Evolutionary conservation across 2,797 vertebrate genomes (phyloP).

Genomic region (Sphenopsis melanotis): DNA sequence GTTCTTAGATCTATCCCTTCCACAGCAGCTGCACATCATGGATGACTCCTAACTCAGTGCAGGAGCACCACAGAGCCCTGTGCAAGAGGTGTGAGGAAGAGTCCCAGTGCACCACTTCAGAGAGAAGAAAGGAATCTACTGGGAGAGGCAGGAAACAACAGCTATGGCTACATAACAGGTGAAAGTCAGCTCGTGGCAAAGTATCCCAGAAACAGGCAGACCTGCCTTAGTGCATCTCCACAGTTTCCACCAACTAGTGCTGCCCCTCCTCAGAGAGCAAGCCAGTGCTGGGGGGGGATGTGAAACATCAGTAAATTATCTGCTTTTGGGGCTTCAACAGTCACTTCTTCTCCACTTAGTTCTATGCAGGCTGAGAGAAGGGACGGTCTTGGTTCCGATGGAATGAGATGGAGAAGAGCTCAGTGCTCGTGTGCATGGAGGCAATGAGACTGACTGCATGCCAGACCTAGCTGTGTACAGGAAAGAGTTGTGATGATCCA

Average conservation of each 20-base stretch:
- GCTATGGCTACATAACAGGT: accelerated
- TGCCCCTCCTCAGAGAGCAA: not conserved
- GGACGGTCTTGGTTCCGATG: not conserved
- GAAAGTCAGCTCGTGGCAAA: not conserved
- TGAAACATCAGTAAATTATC: not conserved
- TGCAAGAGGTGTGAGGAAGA: not conserved
- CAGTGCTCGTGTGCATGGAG: accelerated
- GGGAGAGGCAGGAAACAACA: not conserved
- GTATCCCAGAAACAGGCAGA: not conserved
- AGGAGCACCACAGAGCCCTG: not conserved
- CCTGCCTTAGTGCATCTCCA: not conserved
- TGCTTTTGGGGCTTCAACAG: not conserved
- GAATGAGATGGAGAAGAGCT: not conserved
- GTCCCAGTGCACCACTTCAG: not conserved
- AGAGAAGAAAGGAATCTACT: not conserved
- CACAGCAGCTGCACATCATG: accelerated
- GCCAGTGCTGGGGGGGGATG: not conserved
- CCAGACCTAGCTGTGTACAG: not conserved
- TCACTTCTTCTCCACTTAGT: not conserved
- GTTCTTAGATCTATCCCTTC: not conserved
- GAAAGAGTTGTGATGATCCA: not conserved
- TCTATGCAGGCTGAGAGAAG: not conserved
- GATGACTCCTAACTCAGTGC: accelerated
- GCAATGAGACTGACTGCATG: accelerated
- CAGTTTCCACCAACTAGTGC: not conserved